Percentiles rank a stretch among this genome's conserved stretches.
Evolutionary conservation across 2,113 vertebrate genomes (phyloP).

Genomic region (Muntiacus muntjak): DNA sequence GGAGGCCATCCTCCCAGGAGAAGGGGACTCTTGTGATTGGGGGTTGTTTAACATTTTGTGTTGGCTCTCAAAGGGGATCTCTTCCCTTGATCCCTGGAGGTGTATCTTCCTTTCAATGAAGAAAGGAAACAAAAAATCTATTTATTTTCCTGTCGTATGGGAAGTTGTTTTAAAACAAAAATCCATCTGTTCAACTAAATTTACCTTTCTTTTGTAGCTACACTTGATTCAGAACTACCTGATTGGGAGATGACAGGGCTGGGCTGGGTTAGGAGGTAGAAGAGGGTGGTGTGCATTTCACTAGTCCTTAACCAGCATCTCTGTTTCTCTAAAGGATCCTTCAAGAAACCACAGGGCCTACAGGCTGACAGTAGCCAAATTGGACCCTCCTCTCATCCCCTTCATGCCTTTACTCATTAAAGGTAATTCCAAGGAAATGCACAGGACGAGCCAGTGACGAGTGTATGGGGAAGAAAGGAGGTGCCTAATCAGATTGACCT

Average conservation of each 20-base stretch:
- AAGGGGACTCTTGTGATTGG: too few species aligned
- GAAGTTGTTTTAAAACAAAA: conserved; percentile 15
- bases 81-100: neutral
- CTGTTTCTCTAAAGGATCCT: conserved; percentile 88
- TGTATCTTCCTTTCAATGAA: neutral
- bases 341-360: conserved; percentile 97
- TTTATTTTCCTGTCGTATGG: neutral
- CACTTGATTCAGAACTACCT: conserved; percentile 25
- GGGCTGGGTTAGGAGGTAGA: conserved; percentile 37
- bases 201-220: conserved; percentile 42
- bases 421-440: conserved; percentile 83
- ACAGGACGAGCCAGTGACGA: conserved; percentile 44
- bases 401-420: conserved; percentile 99
- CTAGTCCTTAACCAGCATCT: neutral
- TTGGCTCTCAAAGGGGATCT: neutral
- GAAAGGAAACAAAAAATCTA: neutral
- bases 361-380: conserved; percentile 92
- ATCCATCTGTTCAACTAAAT: neutral
- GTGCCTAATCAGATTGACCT: conserved; percentile 37
- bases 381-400: conserved; percentile 96
- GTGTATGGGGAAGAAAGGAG: conserved; percentile 2
- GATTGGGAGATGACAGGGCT: neutral
- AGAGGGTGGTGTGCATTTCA: neutral
- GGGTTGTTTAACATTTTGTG: neutral
- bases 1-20: neutral